Base-by-base conservation (phyloP, 2,888 invertebrate genomes). In the Stictocephala bisonia region DNA sequence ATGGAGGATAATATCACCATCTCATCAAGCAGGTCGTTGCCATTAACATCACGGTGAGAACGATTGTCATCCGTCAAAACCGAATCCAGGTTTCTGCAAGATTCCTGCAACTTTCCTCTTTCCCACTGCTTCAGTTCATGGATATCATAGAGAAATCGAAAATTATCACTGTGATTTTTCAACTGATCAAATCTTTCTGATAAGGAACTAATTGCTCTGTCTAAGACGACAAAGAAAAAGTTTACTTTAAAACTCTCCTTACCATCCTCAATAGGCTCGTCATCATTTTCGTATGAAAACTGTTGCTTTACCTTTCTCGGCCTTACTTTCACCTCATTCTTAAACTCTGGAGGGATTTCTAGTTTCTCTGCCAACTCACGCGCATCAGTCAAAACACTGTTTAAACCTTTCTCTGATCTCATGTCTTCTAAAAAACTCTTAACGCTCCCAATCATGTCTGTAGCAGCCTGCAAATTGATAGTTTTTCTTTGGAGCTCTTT, bases 211-310 rank as follows among this genome's bases (percentile, higher is more conserved):
- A 56, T 27, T 26, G 26, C 56, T 20, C 18, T 51, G 24, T 51
- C 51, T 51, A 51, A 51, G 20, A 22, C 20, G 20, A 51, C 51
- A 51, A 56, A 56, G 18, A 56, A n/a, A n/a, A 56, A 56, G 24
- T 27, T 56, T 11, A 56, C 56, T 56, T 56, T 56, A 13, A 56
- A 56, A n/a, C n/a, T 26, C 27, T 24, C 18, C 56, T 26, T 22
- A 13, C 18, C 56, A 18, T 22, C 27, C 56, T 56, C 26, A 15
- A 56, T 18, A 22, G 56, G 56, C 24, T 56, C 56, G 26, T 56
- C 56, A 22, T 56, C 56, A 56, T 18, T 26, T 27, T 40, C 64
- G 40, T 64, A 64, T 9, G 31, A 31, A 31, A 24, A 50, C 15
- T 48, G 48, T 1, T 26, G 1, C 13, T 31, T 29, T 51, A 22